A percentile compares a stretch with the other conserved stretches of the same genome.
phyloP scores from a whole-genome alignment of 2,888 invertebrate species.

The Philhelius pedissequus region DNA sequence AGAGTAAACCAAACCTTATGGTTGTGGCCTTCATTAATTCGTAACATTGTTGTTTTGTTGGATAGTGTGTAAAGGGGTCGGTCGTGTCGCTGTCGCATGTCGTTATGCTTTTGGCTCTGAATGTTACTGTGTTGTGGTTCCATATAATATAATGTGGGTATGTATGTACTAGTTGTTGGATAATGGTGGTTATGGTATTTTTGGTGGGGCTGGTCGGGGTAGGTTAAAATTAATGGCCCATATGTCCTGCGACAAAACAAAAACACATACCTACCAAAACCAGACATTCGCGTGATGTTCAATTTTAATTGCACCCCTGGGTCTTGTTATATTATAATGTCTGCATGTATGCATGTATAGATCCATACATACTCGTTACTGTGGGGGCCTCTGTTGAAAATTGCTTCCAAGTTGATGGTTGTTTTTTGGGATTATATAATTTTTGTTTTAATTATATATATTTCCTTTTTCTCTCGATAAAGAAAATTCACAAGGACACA shows the following conservation, averaged over 20 bases:
- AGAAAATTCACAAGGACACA: constrained; percentile 15
- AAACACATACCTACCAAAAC: constrained; percentile 25
- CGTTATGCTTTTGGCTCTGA: constrained; percentile 12
- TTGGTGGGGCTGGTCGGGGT: neutral
- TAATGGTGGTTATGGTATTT: neutral
- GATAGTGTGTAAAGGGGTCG: neutral
- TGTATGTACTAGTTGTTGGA: constrained; percentile 17
- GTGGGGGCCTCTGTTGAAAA: constrained; percentile 20
- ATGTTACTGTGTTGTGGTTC: constrained; percentile 9
- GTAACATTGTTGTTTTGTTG: constrained; percentile 33
- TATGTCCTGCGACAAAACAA: constrained; percentile 56
- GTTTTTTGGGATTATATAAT: neutral
- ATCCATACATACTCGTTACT: constrained; percentile 33
- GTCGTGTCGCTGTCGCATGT: neutral
- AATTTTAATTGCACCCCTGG: constrained; percentile 59
- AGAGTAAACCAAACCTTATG: neutral
- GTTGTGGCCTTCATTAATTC: constrained; percentile 44
- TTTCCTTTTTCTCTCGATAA: neutral
- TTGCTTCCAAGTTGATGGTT: constrained; percentile 26
- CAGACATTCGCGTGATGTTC: constrained; percentile 48
- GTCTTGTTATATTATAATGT: constrained; percentile 57
- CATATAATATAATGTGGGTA: neutral
- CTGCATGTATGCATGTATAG: no score
- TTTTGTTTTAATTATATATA: neutral
- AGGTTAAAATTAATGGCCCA: constrained; percentile 52